Evolutionary conservation across 1,140 invertebrate genomes (phyloP).

Genomic region (Rhopalosiphum padi): DNA sequence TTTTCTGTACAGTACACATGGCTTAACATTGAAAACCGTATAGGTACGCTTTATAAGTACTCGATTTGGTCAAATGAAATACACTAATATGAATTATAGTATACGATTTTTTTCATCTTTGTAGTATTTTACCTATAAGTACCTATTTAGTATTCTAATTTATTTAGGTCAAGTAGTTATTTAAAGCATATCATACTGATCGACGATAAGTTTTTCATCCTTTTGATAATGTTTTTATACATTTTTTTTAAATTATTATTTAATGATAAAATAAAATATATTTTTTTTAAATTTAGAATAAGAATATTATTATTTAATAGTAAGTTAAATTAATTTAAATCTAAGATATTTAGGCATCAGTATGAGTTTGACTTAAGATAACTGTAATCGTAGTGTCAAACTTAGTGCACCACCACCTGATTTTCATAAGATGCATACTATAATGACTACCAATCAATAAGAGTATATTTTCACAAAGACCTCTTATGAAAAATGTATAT

Average conservation of each 20-base stretch:
- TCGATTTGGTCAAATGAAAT: background rate
- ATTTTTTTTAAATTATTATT: background rate
- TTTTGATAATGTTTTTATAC: background rate
- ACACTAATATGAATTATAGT: background rate
- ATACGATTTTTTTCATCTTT: background rate
- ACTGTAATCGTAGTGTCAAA: no score
- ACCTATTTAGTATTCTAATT: background rate
- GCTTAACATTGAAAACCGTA: background rate
- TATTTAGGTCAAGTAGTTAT: background rate
- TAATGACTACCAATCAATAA: background rate
- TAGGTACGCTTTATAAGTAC: background rate
- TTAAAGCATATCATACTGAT: background rate
- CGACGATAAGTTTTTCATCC: background rate
- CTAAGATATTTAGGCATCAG: background rate
- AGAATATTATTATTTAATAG: background rate
- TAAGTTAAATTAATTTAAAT: background rate
- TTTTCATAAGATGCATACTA: background rate
- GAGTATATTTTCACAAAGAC: background rate
- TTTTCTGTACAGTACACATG: background rate
- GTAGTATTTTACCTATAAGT: background rate
- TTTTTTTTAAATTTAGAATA: background rate
- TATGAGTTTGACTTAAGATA: background rate
- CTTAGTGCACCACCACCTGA: background rate
- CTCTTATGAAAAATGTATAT: background rate
- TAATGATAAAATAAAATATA: no score